Evolutionary conservation across 2,113 vertebrate genomes (phyloP), one percentile per base, ranked within the genome.

Genomic region (Myrmecobius fasciatus): DNA sequence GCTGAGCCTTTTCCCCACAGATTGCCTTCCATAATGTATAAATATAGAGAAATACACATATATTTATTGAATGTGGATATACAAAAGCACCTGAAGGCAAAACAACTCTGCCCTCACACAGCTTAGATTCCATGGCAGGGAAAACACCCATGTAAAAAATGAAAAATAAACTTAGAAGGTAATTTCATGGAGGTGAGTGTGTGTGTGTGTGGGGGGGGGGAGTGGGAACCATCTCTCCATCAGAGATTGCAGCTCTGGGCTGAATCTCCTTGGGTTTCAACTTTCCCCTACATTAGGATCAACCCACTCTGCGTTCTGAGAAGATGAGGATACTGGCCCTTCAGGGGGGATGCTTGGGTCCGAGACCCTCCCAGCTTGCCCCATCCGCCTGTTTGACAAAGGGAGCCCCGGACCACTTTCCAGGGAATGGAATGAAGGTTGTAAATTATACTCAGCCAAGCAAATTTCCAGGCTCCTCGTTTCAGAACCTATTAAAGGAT

Each of bases 381-480:
- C 89, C 89, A 28, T 36, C 8, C 25, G 90, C 53, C 91, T 91
- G 26, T 53, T 43, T 83, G 67, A 83, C 67, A 43, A 43, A 20
- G 36, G n/a, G 67, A 36, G 67, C 17, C 67, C 26, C 7, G 12
- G 2, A 20, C 17, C 2, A 24, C 36, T 43, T 83, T 24, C n/a
- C 67, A 43, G 36, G 93, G 52, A 93, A 0, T 60, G 94, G 95
- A 97, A 96, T 91, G 94, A 97, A 91, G 91, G 75, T 96, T 98
- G 96, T 96, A 95, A 97, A 97, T 92, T 96, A 93, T 92, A 93
- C 96, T 97, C 98, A 97, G 96, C 89, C 96, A 95, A 97, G 96
- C 96, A 97, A 97, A 95, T 96, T 96, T 93, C 93, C 91, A 93
- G 67, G 36, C 93, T 97, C 90, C 97, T 97, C 96, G 97, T 96